Base-by-base conservation (phyloP, 2,797 vertebrate species). In the Enteromius fasciolatus region DNA sequence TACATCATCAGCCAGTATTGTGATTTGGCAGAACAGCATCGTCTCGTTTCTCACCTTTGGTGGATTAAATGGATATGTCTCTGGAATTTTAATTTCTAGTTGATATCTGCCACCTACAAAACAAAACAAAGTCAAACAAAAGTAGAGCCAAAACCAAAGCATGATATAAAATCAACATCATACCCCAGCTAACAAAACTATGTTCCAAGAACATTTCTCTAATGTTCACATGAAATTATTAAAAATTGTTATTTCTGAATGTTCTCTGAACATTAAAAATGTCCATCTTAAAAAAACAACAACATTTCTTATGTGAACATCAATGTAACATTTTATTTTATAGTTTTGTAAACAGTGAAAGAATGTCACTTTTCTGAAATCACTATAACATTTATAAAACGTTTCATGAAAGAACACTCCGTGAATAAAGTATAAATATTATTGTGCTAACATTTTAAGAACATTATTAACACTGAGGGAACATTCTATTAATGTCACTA, bases 31-130 rank as follows among this genome's bases (percentile, higher is more conserved):
- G 63, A 36, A 66, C 31, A 20, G 28, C 59, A 61, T 41, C 12
- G 39, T 44, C 68, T 31, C 10, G 1, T 41, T 66, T 14, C 90
- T 77, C 96, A 99, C 98, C 97, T 99, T 99, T 86, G 98, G 98
- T 81, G 98, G 98, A 94, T 99, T 99, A 94, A 99, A 99, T 5
- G 97, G 98, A 95, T 99, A 99, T 18, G 98, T 99, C 95, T 99
- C 97, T 94, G 98, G 97, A 93, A 99, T 99, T 96, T 99, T 99
- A 87, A 99, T 99, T 95, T 99, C 98, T 97, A 99, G 94, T 87
- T 99, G 97, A 92, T 96, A 99, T 93, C 97, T 95, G 92, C 98
- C 98, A 87, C 97, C 98, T 99, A 91, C 85, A 93, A 86, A 86
- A 85, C 1, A 4, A 33, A 25, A 41, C 41, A 4, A 4, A 64